phyloP scores from a whole-genome alignment of 1,140 invertebrate genomes.

The Drosophila neocordata region DNA sequence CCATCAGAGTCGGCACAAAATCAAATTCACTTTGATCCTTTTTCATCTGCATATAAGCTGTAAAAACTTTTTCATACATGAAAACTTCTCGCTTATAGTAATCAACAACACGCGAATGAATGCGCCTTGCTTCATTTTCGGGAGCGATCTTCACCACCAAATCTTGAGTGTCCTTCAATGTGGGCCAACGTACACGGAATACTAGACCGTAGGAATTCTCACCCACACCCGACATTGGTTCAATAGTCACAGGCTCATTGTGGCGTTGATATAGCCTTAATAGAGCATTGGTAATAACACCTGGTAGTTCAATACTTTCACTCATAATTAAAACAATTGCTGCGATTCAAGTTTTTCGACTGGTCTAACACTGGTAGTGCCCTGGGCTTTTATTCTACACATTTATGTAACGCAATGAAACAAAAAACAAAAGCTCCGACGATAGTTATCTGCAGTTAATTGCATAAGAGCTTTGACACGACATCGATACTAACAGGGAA shows the following conservation, averaged over 20 bases:
- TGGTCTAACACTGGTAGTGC: conserved; percentile 18
- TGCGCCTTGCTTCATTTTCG: conserved; percentile 51
- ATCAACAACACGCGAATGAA: conserved; percentile 58
- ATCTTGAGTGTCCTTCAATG: background rate
- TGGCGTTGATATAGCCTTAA: conserved; percentile 20
- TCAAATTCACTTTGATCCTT: conserved; percentile 4
- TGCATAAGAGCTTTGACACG: background rate
- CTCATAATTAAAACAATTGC: conserved; percentile 25
- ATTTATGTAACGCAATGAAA: background rate
- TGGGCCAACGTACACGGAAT: conserved; percentile 41
- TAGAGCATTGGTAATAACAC: conserved; percentile 18
- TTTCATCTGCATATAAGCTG: conserved; percentile 29
- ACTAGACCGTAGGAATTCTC: conserved; percentile 67
- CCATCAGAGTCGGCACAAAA: conserved; percentile 30
- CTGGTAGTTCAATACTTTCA: conserved; percentile 37
- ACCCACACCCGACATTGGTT: conserved; percentile 55
- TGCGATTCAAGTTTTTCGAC: conserved; percentile 32
- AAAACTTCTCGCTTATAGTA: conserved; percentile 59
- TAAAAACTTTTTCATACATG: conserved; percentile 55
- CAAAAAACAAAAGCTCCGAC: background rate
- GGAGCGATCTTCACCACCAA: conserved; percentile 62
- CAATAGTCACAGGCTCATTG: conserved; percentile 15
- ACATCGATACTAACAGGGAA: background rate
- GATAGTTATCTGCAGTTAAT: background rate
- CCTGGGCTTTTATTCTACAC: conserved; percentile 12